Evolutionary conservation across 2,797 vertebrate species (phyloP).

Genomic region (Rhinella marina): DNA sequence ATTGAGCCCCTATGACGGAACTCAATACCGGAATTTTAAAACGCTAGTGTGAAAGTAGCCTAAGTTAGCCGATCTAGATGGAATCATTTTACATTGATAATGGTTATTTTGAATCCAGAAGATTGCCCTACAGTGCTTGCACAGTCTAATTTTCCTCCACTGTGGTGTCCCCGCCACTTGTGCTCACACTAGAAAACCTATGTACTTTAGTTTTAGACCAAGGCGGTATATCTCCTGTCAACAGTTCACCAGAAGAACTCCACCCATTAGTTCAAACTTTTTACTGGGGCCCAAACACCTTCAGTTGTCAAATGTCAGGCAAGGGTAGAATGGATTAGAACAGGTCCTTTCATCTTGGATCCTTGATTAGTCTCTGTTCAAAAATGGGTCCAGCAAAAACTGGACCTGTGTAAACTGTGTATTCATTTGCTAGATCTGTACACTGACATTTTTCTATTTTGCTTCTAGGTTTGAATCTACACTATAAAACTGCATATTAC

Average conservation of each 20-base stretch:
- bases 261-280: background rate
- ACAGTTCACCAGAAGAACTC: background rate
- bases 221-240: background rate
- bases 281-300: too few relatives aligned
- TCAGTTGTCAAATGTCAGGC: too few relatives aligned
- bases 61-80: too few relatives aligned
- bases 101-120: too few relatives aligned
- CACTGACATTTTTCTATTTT: background rate
- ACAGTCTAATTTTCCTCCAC: background rate
- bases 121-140: too few relatives aligned
- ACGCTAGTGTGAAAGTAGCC: too few relatives aligned
- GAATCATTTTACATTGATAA: too few relatives aligned
- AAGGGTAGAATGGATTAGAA: background rate
- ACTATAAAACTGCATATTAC: background rate
- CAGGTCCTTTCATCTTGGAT: background rate
- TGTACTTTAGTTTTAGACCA: background rate
- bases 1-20: too few relatives aligned
- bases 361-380: background rate
- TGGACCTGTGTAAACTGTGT: background rate
- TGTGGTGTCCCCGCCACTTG: background rate
- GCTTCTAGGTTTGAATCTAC: slow-evolving; percentile 1
- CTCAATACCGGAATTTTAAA: too few relatives aligned
- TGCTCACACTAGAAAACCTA: background rate
- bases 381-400: background rate
- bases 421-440: background rate